Conservation (phyloP, 2,113 vertebrate species). For the Gymnarchus niloticus region DNA sequence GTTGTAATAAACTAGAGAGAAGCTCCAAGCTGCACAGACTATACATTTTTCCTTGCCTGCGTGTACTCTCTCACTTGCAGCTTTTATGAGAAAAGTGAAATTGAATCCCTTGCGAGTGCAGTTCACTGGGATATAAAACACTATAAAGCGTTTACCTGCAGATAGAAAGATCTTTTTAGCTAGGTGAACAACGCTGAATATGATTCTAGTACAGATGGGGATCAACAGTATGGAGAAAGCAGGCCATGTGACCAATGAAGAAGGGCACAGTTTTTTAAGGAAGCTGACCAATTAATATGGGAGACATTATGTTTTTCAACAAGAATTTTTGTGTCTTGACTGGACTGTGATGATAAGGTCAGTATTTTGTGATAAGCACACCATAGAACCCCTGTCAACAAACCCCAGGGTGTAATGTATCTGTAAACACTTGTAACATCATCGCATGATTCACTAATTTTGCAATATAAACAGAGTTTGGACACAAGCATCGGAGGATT, state of each 20-base stretch:
- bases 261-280: background rate
- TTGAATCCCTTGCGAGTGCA: background rate
- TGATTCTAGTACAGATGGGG: background rate
- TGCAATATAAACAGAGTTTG: background rate
- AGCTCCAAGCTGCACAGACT: background rate
- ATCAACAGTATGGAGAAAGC: background rate
- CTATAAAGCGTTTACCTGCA: background rate
- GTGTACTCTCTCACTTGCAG: background rate
- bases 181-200: background rate
- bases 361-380: background rate
- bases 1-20: background rate
- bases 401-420: background rate
- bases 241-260: background rate
- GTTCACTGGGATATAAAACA: conserved; percentile 4
- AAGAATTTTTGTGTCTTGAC: background rate
- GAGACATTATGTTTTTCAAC: background rate
- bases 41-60: background rate
- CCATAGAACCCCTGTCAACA: background rate
- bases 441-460: background rate
- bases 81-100: background rate
- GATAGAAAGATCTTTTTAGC: background rate
- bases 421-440: background rate
- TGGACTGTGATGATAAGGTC: background rate
- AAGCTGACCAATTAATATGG: background rate
- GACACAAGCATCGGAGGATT: background rate